Evolutionary conservation across 2,888 invertebrate species (phyloP), one percentile per base, ranked within the genome.

Genomic region (Beris morrisii): DNA sequence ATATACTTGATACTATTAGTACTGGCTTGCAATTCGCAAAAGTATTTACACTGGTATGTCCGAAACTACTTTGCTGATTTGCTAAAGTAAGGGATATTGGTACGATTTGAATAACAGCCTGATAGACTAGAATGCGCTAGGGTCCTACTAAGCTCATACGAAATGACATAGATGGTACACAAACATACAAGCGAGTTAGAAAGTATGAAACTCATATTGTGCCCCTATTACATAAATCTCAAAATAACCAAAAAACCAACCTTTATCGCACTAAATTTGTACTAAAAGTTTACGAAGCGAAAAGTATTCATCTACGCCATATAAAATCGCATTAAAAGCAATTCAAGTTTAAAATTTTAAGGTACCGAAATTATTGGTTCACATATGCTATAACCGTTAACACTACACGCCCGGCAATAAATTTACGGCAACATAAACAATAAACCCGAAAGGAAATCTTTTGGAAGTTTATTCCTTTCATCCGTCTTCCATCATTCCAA

Each of bases 371-470:
- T 53, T 53, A 53, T 53, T 30, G 53, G 53, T 28, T 53, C 53
- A 53, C 53, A 53, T 31, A 53, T 30, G 53, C 31, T 31, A n/a
- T 28, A 30, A 53, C 53, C 53, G 30, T 53, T 53, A 53, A 12
- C 53, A 53, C 53, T 53, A 30, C 30, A 53, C 31, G 53, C 9
- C 11, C 7, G n/a, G 30, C 11, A 53, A 53, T 30, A 30, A 53
- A 53, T 53, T 53, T n/a, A 53, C 53, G 53, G 53, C 53, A 31
- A n/a, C 53, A 53, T 53, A 53, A 53, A 30, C 53, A 53, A 53
- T 53, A 53, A 53, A 12, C 53, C 53, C 28, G 53, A 53, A 53
- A 53, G 53, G 30, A 30, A 53, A 53, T 53, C 28, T 53, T 53
- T 53, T 53, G 30, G 12, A 12, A n/a, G 30, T 12, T 53, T 53